These are phyloP conservation scores for Sebastes vulpes DNA, from an alignment of 2,797 vertebrate species.

Conservation along the genomic window DNA sequence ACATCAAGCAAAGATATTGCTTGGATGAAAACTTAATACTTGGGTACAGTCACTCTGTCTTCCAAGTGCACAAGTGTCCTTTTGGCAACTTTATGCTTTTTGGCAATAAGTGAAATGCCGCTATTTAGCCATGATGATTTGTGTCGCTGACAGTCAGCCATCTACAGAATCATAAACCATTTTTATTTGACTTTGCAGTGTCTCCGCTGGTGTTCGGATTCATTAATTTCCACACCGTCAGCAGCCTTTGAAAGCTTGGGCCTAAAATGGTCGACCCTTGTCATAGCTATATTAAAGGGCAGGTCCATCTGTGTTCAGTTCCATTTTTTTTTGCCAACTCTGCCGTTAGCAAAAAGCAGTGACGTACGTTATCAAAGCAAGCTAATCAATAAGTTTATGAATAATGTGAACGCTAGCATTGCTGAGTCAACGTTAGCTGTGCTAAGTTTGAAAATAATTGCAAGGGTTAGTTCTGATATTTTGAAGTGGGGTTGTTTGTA, in stretches of 20 bases:
- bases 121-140: background rate
- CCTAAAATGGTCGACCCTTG: background rate
- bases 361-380: too few relatives aligned
- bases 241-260: background rate
- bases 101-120: slow-evolving; percentile 6
- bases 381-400: too few relatives aligned
- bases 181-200: slow-evolving; percentile 18
- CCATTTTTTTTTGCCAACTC: too few relatives aligned
- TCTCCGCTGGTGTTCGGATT: background rate
- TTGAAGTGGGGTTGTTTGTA: background rate
- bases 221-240: background rate
- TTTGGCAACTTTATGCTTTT: slow-evolving; percentile 24
- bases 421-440: too few relatives aligned
- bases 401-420: too few relatives aligned
- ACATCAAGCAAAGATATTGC: slow-evolving; percentile 7
- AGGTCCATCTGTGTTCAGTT: too few relatives aligned
- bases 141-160: background rate
- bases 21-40: slow-evolving; percentile 4
- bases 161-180: slow-evolving; percentile 3
- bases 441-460: too few relatives aligned
- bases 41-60: background rate
- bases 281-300: background rate
- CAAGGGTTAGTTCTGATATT: too few relatives aligned
- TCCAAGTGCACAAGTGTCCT: slow-evolving; percentile 8
- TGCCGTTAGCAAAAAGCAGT: too few relatives aligned